Percentiles rank a stretch among this genome's conserved stretches.
Conservation (phyloP, 2,113 vertebrate genomes). For the Urocitellus parryii region DNA sequence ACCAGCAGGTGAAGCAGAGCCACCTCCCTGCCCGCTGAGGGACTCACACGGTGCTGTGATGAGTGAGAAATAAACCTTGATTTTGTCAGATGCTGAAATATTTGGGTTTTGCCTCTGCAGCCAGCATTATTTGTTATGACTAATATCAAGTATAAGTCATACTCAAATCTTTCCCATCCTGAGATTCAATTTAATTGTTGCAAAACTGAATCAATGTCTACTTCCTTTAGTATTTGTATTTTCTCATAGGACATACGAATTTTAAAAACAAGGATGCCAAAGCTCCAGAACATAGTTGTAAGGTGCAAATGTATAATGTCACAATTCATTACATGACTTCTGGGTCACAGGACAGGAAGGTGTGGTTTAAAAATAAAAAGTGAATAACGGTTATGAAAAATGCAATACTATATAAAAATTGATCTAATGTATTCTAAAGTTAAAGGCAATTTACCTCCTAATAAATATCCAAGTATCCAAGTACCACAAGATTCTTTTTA, state of each 20-base stretch:
- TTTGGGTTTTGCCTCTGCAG: background rate
- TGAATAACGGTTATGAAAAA: slow-evolving; percentile 48
- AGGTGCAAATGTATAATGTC: background rate
- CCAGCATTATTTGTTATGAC: background rate
- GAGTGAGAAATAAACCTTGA: background rate
- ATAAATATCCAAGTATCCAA: slow-evolving; percentile 46
- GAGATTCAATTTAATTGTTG: background rate
- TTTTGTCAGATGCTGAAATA: background rate
- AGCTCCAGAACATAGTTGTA: background rate
- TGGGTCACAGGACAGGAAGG: background rate
- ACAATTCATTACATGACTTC: background rate
- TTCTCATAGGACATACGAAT: background rate
- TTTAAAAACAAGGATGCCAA: background rate
- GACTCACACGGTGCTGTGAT: fast-evolving
- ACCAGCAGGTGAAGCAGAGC: background rate
- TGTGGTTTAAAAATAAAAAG: slow-evolving; percentile 1
- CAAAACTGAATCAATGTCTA: background rate
- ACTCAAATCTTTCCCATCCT: background rate
- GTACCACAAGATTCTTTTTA: slow-evolving; percentile 57
- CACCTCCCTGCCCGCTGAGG: background rate
- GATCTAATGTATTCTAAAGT: slow-evolving; percentile 40
- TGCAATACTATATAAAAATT: background rate
- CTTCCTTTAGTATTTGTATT: slow-evolving; percentile 38
- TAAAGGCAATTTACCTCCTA: slow-evolving; percentile 5
- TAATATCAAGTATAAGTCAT: background rate